A percentile compares a stretch with the other conserved stretches of the same genome.
Evolutionary conservation across 2,888 invertebrate species (phyloP).

Genomic region (Cryptophagus acutangulus): DNA sequence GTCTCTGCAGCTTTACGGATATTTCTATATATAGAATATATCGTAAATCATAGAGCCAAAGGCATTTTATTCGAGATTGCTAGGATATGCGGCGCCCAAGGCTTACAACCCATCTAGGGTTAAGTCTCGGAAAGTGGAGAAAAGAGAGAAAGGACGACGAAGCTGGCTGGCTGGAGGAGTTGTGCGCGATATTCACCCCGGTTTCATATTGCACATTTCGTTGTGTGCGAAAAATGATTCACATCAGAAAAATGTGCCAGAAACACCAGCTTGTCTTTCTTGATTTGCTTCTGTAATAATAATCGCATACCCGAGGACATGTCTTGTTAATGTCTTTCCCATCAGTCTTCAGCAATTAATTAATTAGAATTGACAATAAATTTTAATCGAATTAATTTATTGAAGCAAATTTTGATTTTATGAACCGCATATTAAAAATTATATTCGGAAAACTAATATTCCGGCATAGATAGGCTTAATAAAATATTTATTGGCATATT

Average conservation of each 20-base stretch:
- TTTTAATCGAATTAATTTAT: neutral
- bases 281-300: too few relatives aligned
- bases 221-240: neutral
- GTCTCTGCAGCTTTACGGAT: too few relatives aligned
- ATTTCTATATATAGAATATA: too few relatives aligned
- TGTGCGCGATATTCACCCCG: slow-evolving; percentile 1
- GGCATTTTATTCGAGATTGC: slow-evolving; percentile 18
- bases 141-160: neutral
- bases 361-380: neutral
- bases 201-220: slow-evolving; percentile 2
- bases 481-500: too few relatives aligned
- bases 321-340: too few relatives aligned
- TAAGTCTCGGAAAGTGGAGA: slow-evolving; percentile 2
- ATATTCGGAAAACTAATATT: too few relatives aligned
- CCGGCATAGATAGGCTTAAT: too few relatives aligned
- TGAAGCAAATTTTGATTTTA: neutral
- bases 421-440: too few relatives aligned
- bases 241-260: neutral
- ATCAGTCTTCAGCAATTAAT: neutral
- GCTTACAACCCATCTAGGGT: slow-evolving; percentile 4
- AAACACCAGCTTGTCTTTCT: too few relatives aligned
- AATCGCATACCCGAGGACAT: too few relatives aligned
- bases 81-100: slow-evolving; percentile 21
- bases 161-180: too few relatives aligned
- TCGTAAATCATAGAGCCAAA: slow-evolving; percentile 21